A percentile compares a stretch with the other conserved stretches of the same genome.
These are phyloP conservation scores for Andrena hattorfiana DNA, from an alignment of 2,888 invertebrate species.

Conservation along the genomic window DNA sequence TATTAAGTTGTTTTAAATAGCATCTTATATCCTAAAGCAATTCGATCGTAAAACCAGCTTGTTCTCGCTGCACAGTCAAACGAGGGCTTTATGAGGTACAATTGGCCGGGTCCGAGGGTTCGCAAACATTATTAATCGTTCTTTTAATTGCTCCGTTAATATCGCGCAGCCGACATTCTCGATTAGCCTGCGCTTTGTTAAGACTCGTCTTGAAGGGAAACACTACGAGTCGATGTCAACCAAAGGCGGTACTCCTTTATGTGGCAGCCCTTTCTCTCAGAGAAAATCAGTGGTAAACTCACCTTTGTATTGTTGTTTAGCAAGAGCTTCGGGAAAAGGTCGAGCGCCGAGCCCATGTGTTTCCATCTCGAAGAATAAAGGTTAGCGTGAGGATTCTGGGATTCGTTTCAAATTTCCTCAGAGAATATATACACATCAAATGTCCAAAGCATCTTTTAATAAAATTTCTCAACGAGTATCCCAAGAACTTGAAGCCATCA, in stretches of 20 bases:
- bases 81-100: neutral
- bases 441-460: neutral
- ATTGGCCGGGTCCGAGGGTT: constrained; percentile 7
- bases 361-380: constrained; percentile 69
- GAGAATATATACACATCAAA: constrained; percentile 20
- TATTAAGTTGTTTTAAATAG: too few species aligned
- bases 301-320: constrained; percentile 45
- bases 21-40: neutral
- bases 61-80: constrained; percentile 3
- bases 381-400: constrained; percentile 62
- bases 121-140: constrained; percentile 16
- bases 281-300: constrained; percentile 8
- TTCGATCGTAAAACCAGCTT: neutral
- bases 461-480: neutral
- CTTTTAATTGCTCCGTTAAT: constrained; percentile 27
- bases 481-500: too few species aligned
- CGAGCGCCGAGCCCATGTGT: constrained; percentile 55
- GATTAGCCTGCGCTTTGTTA: constrained; percentile 16
- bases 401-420: constrained; percentile 50
- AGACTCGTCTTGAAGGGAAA: neutral
- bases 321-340: constrained; percentile 62
- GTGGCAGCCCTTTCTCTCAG: neutral
- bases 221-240: neutral
- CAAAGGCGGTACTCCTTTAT: neutral
- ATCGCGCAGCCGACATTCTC: constrained; percentile 2